A percentile compares a stretch with the other conserved stretches of the same genome.
phyloP scores from a whole-genome alignment of 2,113 vertebrate genomes.

The Microtus montanus region DNA sequence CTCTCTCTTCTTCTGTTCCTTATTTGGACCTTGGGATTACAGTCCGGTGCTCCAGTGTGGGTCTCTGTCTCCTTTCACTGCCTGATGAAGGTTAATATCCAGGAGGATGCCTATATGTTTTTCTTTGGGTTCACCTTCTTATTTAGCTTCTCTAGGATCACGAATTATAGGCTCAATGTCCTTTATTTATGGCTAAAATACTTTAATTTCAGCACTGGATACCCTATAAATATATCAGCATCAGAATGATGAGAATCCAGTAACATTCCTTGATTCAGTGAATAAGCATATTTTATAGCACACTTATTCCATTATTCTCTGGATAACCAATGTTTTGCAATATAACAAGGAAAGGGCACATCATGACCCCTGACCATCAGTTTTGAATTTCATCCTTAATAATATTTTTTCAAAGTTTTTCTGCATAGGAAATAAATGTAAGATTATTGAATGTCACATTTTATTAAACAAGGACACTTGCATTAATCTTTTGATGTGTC shows the following conservation, averaged over 20 bases:
- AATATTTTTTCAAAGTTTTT: not conserved
- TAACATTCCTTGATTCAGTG: not conserved
- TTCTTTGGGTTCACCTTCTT: no score
- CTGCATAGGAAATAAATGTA: not conserved
- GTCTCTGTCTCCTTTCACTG: no score
- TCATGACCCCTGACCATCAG: not conserved
- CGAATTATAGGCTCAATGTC: no score
- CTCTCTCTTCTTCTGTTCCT: no score
- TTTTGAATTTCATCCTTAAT: not conserved
- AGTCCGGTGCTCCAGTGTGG: no score
- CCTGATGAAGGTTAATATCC: no score
- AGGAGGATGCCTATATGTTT: no score
- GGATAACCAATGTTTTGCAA: not conserved
- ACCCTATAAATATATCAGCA: not conserved
- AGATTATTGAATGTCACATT: not conserved
- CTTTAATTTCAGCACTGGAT: not conserved
- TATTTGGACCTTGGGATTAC: no score
- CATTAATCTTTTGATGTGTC: not conserved
- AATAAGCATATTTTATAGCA: not conserved
- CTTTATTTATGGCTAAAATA: not conserved
- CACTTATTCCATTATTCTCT: not conserved
- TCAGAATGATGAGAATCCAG: not conserved
- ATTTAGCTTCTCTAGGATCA: no score
- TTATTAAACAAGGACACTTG: not conserved
- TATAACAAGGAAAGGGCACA: not conserved